Base-by-base conservation (phyloP, 2,888 invertebrate genomes). In the Arctia plantaginis region DNA sequence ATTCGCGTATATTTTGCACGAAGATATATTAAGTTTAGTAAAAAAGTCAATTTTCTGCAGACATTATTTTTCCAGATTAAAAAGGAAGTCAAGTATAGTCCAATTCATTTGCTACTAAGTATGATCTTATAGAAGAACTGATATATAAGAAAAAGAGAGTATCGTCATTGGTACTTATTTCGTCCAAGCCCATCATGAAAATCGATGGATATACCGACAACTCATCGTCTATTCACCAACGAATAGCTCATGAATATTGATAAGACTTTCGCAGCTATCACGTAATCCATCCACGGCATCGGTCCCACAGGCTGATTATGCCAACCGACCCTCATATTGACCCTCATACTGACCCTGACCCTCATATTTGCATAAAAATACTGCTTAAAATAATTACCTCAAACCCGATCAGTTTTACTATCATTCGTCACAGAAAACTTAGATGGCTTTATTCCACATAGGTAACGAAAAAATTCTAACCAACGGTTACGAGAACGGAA, bases 191-290 rank as follows among this genome's bases (percentile, higher is more conserved):
- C 72, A 65, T 44, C 66, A 76, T 78, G 75, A 75, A 82, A 81
- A 81, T 79, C 79, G 74, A 80, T 80, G 79, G 77, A 80, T 79
- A 77, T 76, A 77, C 72, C 79, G 76, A 77, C 83, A 82, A 55
- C 90, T 91, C 91, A 91, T 93, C 91, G 91, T 88, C 91, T 92
- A 93, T 93, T 92, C 94, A 92, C 91, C 89, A 90, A 84, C 89
- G 85, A 86, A 85, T 87, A 84, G 80, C 86, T 90, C 90, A 94
- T 94, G 92, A 92, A 94, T 94, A 94, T 94, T 93, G 89, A 94
- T 92, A 84, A 77, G 85, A 90, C 88, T 92, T 92, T 92, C 92
- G 89, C 90, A 88, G 86, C 85, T 86, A 88, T 90, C 90, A 91
- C 91, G 90, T 93, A 93, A 93, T 93, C 89, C 89, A 80, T 81